Percentiles rank a stretch among this genome's conserved stretches.
Evolutionary conservation across 2,797 vertebrate species (phyloP).

Genomic region (Trachops cirrhosus): DNA sequence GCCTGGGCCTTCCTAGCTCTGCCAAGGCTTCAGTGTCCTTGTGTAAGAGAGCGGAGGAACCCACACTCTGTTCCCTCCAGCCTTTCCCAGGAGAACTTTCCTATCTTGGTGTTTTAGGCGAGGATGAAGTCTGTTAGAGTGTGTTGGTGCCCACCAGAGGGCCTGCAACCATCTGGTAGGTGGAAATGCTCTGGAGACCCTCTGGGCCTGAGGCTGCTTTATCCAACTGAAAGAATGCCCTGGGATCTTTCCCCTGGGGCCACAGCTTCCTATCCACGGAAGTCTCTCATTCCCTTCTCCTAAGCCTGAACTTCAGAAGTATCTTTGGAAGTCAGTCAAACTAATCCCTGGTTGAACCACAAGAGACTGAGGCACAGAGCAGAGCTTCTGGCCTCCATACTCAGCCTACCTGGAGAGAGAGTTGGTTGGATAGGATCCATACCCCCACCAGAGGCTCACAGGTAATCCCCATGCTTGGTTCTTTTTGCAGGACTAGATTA

Average conservation of each 20-base stretch:
- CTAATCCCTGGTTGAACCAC: neutral
- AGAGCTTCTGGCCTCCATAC: neutral
- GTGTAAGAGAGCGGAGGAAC: neutral
- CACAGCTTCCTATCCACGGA: neutral
- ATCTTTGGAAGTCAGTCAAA: conserved; percentile 32
- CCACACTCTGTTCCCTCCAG: neutral
- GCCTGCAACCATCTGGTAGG: neutral
- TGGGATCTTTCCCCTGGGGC: neutral
- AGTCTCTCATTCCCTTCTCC: neutral
- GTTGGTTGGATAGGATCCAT: neutral
- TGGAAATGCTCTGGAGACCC: neutral
- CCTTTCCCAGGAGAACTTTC: neutral
- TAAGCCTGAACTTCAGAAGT: neutral
- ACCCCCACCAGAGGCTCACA: neutral
- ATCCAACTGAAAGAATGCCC: neutral
- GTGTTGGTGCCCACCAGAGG: neutral
- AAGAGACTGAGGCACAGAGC: neutral
- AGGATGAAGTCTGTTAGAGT: neutral
- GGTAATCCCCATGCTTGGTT: neutral
- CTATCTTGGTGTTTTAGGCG: neutral
- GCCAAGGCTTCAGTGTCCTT: neutral
- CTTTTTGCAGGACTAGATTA: conserved; percentile 90
- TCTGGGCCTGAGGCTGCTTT: neutral
- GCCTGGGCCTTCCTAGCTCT: neutral
- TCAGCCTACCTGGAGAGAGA: neutral